Base-by-base conservation (phyloP, 2,888 invertebrate species). In the Drosophila anomalata region DNA sequence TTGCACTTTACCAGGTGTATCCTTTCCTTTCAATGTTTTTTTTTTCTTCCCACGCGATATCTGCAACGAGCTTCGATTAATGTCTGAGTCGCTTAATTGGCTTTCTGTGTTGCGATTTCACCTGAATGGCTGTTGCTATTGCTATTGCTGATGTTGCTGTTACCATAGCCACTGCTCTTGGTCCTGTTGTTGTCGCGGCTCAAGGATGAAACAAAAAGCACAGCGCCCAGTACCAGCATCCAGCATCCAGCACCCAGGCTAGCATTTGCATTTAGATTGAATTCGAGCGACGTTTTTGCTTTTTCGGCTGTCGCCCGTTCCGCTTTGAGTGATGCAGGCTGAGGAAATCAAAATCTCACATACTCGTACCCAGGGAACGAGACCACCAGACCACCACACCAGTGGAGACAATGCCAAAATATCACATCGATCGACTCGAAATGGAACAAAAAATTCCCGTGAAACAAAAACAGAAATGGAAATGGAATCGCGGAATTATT, bases 201-300 rank as follows among this genome's bases (percentile, higher is more conserved):
- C 33, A 53, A 76, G 54, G 51, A 56, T 58, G 71, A 70, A 55
- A 74, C 68, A 79, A 79, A 77, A 60, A 75, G 66, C 77, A 87
- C 63, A 78, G 69, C 66, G 14, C 7, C 36, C n/a, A 36, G 74
- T 66, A n/a, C 9, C 36, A 75, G 66, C 74, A 84, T 8, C 29
- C 63, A 76, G 71, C 65, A n/a, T 11, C 12, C 36, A 70, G 41
- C 22, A 24, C 22, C 22, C 22, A 24, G 22, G 22, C 44, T 44
- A 87, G 61, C 85, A 84, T 84, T 84, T 84, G 84, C 84, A 84
- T 84, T 84, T 84, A 84, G 84, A 84, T 84, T 84, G 84, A 78
- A 88, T 84, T 84, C 79, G 77, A 82, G 63, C 72, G 73, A 55
- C 58, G 59, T 61, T 88, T 51, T 58, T 33, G 47, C 41, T 66